Evolutionary conservation across 2,888 invertebrate species (phyloP), one percentile per base, ranked within the genome.

Genomic region (Melanophora roralis): DNA sequence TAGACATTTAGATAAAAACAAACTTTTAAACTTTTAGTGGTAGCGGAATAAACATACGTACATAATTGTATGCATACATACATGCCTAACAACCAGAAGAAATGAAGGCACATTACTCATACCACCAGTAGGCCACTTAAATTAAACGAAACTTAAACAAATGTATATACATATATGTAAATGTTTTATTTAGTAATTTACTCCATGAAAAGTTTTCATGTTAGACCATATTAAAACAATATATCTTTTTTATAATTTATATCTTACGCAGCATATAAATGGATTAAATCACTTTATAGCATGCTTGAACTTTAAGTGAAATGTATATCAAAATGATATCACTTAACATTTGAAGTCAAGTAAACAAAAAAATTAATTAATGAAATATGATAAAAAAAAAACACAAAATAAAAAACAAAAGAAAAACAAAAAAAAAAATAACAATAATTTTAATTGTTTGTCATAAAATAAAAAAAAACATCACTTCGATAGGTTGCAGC

Each of bases 281-380:
- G 7, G 27, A 23, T 43, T 51, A 16, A 11, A 47, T 14, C 40
- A 34, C 43, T 45, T 34, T 64, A 38, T 60, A 36, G 27, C 53
- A 68, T 23, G 43, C 34, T 16, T 38, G 19, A 55, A 40, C 40
- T 57, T n/a, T 16, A 49, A 51, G 12, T 43, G 40, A 72, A 67
- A 62, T 5, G 6, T 27, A 40, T 62, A 68, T 53, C 34, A 36
- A 78, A 77, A 65, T 67, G 62, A 73, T 62, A 5, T 23, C 21
- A 32, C 2, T 4, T 21, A 53, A 51, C 16, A 55, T 12, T 19
- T 9, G 16, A 8, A 53, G 34, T 45, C 27, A 21, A 69, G 23
- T 27, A 7, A 68, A 68, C n/a, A 16, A 11, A 55, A 53, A 67
- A 43, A 40, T 32, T 14, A 67, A 14, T 9, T 53, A 60, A 11